A percentile compares a stretch with the other conserved stretches of the same genome.
Conservation (phyloP, 2,888 invertebrate genomes). For the Dicyrtoma fusca region DNA sequence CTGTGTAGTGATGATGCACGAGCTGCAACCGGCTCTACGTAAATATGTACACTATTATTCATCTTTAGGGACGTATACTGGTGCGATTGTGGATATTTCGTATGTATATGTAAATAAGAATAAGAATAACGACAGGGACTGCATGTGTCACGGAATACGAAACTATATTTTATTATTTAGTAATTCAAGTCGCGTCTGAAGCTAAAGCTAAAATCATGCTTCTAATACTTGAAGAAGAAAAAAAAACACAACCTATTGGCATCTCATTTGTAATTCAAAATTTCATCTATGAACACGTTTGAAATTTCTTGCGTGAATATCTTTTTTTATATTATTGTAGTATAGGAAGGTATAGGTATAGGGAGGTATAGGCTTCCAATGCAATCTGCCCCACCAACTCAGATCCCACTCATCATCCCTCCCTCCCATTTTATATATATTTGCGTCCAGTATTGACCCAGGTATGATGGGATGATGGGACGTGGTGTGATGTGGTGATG, state of each 20-base stretch:
- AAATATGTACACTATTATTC: too few species aligned
- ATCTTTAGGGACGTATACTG: too few species aligned
- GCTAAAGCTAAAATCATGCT: conserved; percentile 13
- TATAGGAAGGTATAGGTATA: not conserved
- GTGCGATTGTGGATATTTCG: too few species aligned
- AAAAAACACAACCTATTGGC: conserved; percentile 12
- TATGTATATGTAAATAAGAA: too few species aligned
- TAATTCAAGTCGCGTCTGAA: conserved; percentile 19
- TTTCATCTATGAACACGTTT: not conserved
- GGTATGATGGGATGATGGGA: too few species aligned
- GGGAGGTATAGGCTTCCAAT: too few species aligned
- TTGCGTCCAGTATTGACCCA: too few species aligned
- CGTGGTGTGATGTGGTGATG: too few species aligned
- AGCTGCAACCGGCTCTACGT: too few species aligned
- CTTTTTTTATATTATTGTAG: not conserved
- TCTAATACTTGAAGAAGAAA: conserved; percentile 15
- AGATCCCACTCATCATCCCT: not conserved
- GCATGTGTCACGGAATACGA: conserved; percentile 16
- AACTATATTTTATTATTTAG: conserved; percentile 22
- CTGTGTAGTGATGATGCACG: too few species aligned
- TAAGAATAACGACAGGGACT: too few species aligned
- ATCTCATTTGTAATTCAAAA: conserved; percentile 25
- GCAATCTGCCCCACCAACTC: too few species aligned
- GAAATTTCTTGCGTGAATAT: not conserved
- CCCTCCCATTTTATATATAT: not conserved